A percentile compares a stretch with the other conserved stretches of the same genome.
These are phyloP conservation scores for Isichthys henryi DNA, from an alignment of 2,113 vertebrate species.

Conservation along the genomic window DNA sequence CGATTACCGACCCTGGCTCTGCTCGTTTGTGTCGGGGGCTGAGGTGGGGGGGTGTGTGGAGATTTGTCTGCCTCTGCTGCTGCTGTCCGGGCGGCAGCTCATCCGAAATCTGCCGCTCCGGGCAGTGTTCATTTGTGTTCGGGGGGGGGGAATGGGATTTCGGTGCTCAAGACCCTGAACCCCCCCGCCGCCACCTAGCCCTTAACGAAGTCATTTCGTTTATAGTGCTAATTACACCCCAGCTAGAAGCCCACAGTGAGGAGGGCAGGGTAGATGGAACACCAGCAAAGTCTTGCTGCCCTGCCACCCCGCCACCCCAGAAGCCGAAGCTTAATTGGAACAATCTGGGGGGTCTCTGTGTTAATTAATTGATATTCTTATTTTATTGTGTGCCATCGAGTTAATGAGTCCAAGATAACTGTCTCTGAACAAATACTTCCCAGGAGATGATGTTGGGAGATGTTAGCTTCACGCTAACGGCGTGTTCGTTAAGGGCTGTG, in stretches of 20 bases:
- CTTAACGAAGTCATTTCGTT: neutral
- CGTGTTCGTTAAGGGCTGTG: constrained; percentile 9
- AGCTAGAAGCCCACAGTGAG: constrained; percentile 50
- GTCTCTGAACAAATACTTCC: constrained; percentile 53
- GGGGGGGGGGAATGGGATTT: neutral
- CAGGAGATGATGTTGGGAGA: constrained; percentile 11
- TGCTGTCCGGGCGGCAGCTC: neutral
- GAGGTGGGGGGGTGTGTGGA: neutral
- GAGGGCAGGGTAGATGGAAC: constrained; percentile 46
- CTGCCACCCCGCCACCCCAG: constrained; percentile 49
- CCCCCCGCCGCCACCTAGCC: neutral
- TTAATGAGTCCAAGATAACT: constrained; percentile 72
- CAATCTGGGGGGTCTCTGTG: constrained; percentile 63
- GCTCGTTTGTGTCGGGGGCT: neutral
- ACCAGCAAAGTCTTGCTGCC: constrained; percentile 42
- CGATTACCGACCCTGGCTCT: constrained; percentile 12
- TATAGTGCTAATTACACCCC: constrained; percentile 58
- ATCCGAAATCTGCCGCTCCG: neutral
- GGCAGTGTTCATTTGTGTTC: neutral
- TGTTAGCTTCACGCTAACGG: constrained; percentile 22
- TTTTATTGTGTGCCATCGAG: constrained; percentile 71
- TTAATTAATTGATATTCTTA: constrained; percentile 73
- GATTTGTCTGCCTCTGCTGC: constrained; percentile 5
- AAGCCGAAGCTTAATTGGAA: constrained; percentile 56
- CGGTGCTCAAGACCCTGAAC: neutral